Conservation (phyloP, 2,113 vertebrate species). For the Dasyurus viverrinus region DNA sequence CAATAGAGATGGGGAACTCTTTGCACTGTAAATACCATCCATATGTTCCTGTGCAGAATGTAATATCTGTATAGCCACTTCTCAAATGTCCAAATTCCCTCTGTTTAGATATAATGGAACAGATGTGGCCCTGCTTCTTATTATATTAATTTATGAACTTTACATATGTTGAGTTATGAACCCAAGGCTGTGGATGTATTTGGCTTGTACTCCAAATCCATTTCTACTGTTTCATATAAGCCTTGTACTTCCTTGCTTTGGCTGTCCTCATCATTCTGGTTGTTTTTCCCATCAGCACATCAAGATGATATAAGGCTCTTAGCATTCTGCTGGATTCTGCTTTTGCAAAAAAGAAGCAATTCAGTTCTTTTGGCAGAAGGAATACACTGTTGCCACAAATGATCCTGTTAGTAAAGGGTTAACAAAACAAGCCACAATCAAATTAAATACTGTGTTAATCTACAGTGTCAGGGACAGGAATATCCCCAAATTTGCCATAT, state of each 20-base stretch:
- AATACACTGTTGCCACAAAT: neutral
- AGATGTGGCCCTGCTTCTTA: constrained; percentile 77
- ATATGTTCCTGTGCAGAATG: constrained; percentile 63
- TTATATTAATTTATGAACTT: constrained; percentile 75
- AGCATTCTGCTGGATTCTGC: neutral
- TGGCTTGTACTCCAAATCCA: constrained; percentile 22
- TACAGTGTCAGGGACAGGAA: neutral
- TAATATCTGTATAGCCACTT: constrained; percentile 65
- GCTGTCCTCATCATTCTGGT: neutral
- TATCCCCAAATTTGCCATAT: neutral
- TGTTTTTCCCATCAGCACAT: neutral
- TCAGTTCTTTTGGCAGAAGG: neutral
- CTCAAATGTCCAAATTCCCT: constrained; percentile 72
- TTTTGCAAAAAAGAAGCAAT: too few relatives aligned
- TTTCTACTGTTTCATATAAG: neutral
- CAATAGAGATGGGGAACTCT: constrained; percentile 63
- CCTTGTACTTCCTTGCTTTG: neutral
- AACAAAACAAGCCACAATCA: neutral
- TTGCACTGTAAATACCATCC: constrained; percentile 64
- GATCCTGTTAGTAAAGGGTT: neutral
- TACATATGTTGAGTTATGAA: constrained; percentile 61
- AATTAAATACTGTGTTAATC: too few relatives aligned
- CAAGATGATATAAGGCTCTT: neutral
- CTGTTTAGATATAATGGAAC: constrained; percentile 63
- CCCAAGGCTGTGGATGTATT: constrained; percentile 47